Percentiles rank a stretch among this genome's conserved stretches.
phyloP scores from a whole-genome alignment of 2,888 invertebrate genomes.

The Philopedon plagiatum region DNA sequence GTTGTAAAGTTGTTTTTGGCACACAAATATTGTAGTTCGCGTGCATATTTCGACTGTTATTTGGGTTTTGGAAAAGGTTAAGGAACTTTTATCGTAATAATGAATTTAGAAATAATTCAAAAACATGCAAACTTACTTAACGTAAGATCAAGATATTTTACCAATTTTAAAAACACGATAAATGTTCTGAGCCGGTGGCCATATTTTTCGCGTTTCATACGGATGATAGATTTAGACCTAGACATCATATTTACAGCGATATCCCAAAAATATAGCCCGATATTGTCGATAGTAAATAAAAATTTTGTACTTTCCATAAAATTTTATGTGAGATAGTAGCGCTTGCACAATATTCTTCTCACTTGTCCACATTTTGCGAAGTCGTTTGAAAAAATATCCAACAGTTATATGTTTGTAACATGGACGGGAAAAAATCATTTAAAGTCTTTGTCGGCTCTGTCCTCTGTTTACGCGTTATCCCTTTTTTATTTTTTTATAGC shows the following conservation, averaged over 20 bases:
- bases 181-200: background rate
- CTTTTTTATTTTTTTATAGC: background rate
- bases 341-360: background rate
- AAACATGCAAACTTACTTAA: background rate
- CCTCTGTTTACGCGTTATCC: background rate
- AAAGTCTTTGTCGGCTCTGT: background rate
- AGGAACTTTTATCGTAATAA: background rate
- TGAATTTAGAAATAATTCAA: background rate
- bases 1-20: slow-evolving; percentile 10
- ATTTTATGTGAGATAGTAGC: background rate
- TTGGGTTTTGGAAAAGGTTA: background rate
- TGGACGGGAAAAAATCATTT: background rate
- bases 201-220: background rate
- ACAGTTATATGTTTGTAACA: background rate
- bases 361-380: slow-evolving; percentile 2
- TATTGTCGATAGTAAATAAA: slow-evolving; percentile 3
- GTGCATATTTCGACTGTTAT: slow-evolving; percentile 1
- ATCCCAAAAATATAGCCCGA: background rate
- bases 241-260: background rate
- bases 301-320: background rate
- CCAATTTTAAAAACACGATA: background rate
- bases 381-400: slow-evolving; percentile 2
- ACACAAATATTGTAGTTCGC: background rate
- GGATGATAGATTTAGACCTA: background rate
- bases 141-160: background rate